These are phyloP conservation scores for Tortrix viridana DNA, from an alignment of 2,888 invertebrate species.

Conservation along the genomic window DNA sequence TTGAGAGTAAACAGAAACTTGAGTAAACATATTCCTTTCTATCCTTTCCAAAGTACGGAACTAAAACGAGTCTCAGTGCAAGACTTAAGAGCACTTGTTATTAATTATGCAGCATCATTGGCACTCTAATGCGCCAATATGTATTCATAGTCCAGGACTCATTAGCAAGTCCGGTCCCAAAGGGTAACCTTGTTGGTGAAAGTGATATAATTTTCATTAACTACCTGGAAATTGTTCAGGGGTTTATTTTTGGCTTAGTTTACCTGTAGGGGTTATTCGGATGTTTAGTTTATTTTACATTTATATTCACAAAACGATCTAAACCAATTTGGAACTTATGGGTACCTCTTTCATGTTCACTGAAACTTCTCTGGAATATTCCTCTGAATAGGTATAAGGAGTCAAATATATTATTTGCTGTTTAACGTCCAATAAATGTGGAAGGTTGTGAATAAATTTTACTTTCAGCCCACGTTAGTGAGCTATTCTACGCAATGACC, in stretches of 20 bases:
- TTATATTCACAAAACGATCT: not conserved
- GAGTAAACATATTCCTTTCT: conserved; percentile 13
- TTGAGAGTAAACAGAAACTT: not conserved
- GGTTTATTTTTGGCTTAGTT: conserved; percentile 1
- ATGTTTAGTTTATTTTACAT: not conserved
- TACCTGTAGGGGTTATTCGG: not conserved
- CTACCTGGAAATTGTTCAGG: conserved; percentile 21
- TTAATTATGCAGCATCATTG: conserved; percentile 69
- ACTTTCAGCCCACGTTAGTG: conserved; percentile 70
- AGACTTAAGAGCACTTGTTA: conserved; percentile 60
- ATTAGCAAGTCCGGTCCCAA: conserved; percentile 57
- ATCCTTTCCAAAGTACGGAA: conserved; percentile 13
- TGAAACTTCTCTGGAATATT: not conserved
- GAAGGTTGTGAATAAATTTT: conserved; percentile 64
- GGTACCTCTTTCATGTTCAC: too few species aligned
- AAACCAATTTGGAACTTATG: too few species aligned
- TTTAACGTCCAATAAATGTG: conserved; percentile 37
- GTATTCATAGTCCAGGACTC: conserved; percentile 73
- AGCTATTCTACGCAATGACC: conserved; percentile 69
- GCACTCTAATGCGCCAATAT: conserved; percentile 70
- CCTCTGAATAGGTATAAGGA: conserved; percentile 13
- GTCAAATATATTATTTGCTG: conserved; percentile 22
- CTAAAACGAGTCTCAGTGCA: conserved; percentile 46
- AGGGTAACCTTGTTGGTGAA: conserved; percentile 46
- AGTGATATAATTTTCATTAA: conserved; percentile 57